Evolutionary conservation across 2,888 invertebrate species (phyloP).

Genomic region (Oeneis ivallda): DNA sequence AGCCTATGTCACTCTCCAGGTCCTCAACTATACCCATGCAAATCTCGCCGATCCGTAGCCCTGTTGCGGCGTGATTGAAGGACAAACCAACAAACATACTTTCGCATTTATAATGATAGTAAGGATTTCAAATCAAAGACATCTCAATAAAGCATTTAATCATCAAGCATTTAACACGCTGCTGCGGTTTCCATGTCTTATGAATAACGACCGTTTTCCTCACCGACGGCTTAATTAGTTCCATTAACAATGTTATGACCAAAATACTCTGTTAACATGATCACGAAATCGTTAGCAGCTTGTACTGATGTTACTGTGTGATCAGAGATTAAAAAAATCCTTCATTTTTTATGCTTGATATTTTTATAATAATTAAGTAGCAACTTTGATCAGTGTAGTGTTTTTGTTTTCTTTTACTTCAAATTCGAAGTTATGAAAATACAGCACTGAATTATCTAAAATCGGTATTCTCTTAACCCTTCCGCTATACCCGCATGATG

Average conservation of each 20-base stretch:
- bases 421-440: too few species aligned
- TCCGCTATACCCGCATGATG: too few species aligned
- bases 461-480: too few species aligned
- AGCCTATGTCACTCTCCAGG: too few species aligned
- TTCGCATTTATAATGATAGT: too few species aligned
- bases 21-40: too few species aligned
- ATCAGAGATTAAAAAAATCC: not conserved
- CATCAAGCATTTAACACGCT: slow-evolving; percentile 28
- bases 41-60: too few species aligned
- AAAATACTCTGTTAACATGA: slow-evolving; percentile 28
- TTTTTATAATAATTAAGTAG: not conserved
- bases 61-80: too few species aligned
- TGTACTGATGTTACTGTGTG: not conserved
- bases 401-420: not conserved
- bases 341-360: not conserved
- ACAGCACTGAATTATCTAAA: too few species aligned
- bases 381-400: not conserved
- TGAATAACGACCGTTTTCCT: slow-evolving; percentile 42
- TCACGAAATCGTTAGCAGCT: slow-evolving; percentile 4
- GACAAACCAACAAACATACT: too few species aligned
- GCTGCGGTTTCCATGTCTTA: slow-evolving; percentile 50
- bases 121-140: slow-evolving; percentile 5
- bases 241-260: slow-evolving; percentile 48
- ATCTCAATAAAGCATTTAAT: slow-evolving; percentile 7
- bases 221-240: slow-evolving; percentile 19